Percentiles rank a stretch among this genome's conserved stretches.
Evolutionary conservation across 2,888 invertebrate species (phyloP).

Genomic region (Troides helena): DNA sequence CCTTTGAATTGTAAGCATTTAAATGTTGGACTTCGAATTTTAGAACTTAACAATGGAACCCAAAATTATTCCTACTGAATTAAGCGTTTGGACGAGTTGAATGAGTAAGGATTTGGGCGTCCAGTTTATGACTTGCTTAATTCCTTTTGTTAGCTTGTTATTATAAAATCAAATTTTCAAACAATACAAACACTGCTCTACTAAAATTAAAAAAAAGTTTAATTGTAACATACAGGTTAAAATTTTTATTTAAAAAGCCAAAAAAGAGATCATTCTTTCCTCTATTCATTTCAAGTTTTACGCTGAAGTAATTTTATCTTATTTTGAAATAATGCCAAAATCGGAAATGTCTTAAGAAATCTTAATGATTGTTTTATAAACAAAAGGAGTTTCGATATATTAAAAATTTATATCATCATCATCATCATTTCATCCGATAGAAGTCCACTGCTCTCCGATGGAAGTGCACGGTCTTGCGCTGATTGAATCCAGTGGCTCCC

Average conservation of each 20-base stretch:
- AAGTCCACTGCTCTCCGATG: too few species aligned
- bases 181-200: neutral
- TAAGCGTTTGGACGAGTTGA: constrained; percentile 71
- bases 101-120: constrained; percentile 69
- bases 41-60: constrained; percentile 76
- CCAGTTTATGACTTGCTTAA: constrained; percentile 66
- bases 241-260: neutral
- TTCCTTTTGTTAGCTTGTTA: constrained; percentile 51
- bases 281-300: too few species aligned
- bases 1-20: constrained; percentile 79
- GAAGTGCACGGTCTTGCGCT: too few species aligned
- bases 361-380: too few species aligned
- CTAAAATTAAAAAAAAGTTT: neutral
- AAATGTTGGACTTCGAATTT: constrained; percentile 76
- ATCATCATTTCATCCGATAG: too few species aligned
- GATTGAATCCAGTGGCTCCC: too few species aligned
- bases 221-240: neutral
- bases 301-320: too few species aligned
- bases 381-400: too few species aligned
- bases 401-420: too few species aligned
- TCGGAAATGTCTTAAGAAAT: too few species aligned
- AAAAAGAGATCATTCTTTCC: too few species aligned
- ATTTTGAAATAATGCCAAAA: too few species aligned
- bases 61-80: constrained; percentile 75
- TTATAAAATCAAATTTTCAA: constrained; percentile 2